Conservation (phyloP, 2,888 invertebrate genomes). For the Parelbella ahira region DNA sequence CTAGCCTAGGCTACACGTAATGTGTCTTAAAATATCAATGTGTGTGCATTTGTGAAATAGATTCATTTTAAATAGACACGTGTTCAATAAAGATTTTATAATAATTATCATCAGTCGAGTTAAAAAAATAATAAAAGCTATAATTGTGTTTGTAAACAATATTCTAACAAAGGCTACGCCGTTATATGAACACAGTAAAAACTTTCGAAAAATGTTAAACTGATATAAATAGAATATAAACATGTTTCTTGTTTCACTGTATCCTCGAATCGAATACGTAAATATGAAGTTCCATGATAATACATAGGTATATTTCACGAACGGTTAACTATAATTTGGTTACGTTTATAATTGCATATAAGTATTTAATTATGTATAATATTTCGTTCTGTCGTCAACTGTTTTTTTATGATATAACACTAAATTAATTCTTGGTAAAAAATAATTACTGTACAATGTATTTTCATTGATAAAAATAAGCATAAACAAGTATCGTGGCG, state of each 20-base stretch:
- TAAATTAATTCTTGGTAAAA: conserved; percentile 24
- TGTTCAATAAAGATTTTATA: conserved; percentile 6
- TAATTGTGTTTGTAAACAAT: too few species aligned
- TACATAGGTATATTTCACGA: too few species aligned
- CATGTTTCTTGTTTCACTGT: too few species aligned
- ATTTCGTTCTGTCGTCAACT: conserved; percentile 4
- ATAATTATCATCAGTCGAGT: conserved; percentile 11
- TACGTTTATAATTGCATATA: too few species aligned
- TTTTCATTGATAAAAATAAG: conserved; percentile 25
- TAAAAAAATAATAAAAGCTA: not conserved
- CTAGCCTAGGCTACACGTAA: conserved; percentile 19
- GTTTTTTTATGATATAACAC: conserved; percentile 2
- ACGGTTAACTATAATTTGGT: too few species aligned
- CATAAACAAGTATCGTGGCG: conserved; percentile 35
- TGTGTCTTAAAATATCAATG: conserved; percentile 13
- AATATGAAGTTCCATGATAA: too few species aligned
- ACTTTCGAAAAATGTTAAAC: too few species aligned
- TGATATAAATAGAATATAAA: too few species aligned
- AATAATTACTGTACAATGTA: conserved; percentile 22
- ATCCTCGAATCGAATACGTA: too few species aligned
- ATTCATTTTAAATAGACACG: conserved; percentile 5
- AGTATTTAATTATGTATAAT: not conserved
- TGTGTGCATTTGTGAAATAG: conserved; percentile 18
- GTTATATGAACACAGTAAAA: too few species aligned
- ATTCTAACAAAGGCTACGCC: too few species aligned